These are phyloP conservation scores for Aplocera efformata DNA, from an alignment of 2,888 invertebrate genomes.

Conservation along the genomic window DNA sequence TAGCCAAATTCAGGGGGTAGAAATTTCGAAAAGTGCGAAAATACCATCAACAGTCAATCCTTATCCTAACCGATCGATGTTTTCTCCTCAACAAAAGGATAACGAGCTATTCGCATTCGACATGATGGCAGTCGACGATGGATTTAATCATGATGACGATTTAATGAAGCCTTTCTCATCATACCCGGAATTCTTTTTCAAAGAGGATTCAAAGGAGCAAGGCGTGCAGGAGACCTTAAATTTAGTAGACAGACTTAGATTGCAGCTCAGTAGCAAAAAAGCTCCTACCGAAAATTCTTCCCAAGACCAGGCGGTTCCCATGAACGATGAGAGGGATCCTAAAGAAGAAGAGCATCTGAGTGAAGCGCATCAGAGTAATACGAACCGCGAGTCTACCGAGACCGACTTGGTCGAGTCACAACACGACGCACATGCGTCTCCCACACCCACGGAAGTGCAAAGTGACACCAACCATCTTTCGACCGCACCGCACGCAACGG, in stretches of 20 bases:
- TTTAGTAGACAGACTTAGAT: slow-evolving; percentile 90
- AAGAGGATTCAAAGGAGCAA: slow-evolving; percentile 89
- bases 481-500: too few relatives aligned
- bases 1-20: slow-evolving; percentile 68
- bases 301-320: slow-evolving; percentile 50
- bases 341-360: slow-evolving; percentile 34
- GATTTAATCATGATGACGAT: slow-evolving; percentile 84
- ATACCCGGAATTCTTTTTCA: slow-evolving; percentile 84
- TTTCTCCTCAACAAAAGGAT: slow-evolving; percentile 85
- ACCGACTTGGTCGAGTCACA: slow-evolving; percentile 11
- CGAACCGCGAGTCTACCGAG: background rate
- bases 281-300: slow-evolving; percentile 73
- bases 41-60: slow-evolving; percentile 65
- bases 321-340: slow-evolving; percentile 45
- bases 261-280: slow-evolving; percentile 85
- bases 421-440: slow-evolving; percentile 11
- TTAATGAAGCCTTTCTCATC: slow-evolving; percentile 84
- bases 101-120: slow-evolving; percentile 84
- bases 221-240: slow-evolving; percentile 91
- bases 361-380: slow-evolving; percentile 8
- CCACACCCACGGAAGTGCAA: too few relatives aligned
- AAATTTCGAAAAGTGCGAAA: slow-evolving; percentile 72
- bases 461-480: too few relatives aligned
- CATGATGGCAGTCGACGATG: slow-evolving; percentile 82
- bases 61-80: slow-evolving; percentile 82